Conservation (phyloP, 2,113 vertebrate genomes). For the Gymnarchus niloticus region DNA sequence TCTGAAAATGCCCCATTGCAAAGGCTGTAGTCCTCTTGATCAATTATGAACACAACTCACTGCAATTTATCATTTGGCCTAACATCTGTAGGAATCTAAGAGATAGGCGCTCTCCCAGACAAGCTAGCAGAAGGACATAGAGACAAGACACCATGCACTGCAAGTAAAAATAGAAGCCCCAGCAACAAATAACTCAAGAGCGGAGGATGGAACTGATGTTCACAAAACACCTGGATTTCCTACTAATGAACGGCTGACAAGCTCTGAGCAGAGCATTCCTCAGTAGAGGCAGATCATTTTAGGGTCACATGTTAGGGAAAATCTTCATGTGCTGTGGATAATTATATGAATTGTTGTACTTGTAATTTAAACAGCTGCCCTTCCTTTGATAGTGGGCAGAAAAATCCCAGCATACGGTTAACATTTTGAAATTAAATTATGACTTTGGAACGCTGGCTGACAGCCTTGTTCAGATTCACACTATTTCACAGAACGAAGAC, state of each 20-base stretch:
- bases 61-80: constrained; percentile 69
- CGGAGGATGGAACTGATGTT: constrained; percentile 28
- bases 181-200: constrained; percentile 13
- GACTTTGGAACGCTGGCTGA: background rate
- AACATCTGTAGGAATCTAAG: constrained; percentile 64
- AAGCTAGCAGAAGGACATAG: constrained; percentile 45
- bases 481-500: no score
- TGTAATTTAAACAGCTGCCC: constrained; percentile 22
- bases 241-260: constrained; percentile 26
- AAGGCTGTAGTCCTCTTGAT: constrained; percentile 61
- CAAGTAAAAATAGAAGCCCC: constrained; percentile 44
- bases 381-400: background rate
- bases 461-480: background rate
- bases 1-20: constrained; percentile 64
- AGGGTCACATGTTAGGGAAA: constrained; percentile 33
- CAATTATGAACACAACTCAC: constrained; percentile 67
- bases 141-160: constrained; percentile 26
- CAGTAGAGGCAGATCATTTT: background rate
- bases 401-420: background rate
- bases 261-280: background rate
- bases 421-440: background rate
- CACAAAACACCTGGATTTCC: constrained; percentile 45
- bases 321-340: background rate
- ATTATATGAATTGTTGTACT: constrained; percentile 26
- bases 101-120: constrained; percentile 42